A percentile compares a stretch with the other conserved stretches of the same genome.
Evolutionary conservation across 2,113 vertebrate genomes (phyloP).

Genomic region (Rousettus leschenaultii): DNA sequence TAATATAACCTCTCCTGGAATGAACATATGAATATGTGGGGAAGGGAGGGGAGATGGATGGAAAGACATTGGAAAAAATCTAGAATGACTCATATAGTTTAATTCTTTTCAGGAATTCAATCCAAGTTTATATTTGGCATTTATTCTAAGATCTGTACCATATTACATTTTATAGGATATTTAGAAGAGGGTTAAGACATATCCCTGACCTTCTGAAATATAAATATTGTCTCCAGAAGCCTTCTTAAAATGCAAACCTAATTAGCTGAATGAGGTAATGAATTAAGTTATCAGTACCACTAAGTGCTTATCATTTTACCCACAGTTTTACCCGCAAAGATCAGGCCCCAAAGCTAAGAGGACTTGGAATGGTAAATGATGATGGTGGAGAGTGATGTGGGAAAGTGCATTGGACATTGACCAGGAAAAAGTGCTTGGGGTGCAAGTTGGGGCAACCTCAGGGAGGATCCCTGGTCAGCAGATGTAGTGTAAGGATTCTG

Average conservation of each 20-base stretch:
- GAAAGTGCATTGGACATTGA: background rate
- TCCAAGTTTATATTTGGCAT: background rate
- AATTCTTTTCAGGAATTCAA: conserved; percentile 21
- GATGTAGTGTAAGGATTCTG: background rate
- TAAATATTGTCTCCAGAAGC: background rate
- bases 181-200: background rate
- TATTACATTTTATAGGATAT: background rate
- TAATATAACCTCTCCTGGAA: conserved; percentile 25
- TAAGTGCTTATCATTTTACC: background rate
- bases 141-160: background rate
- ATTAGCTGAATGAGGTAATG: background rate
- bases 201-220: background rate
- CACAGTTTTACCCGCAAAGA: background rate
- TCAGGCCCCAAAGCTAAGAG: background rate
- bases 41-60: background rate
- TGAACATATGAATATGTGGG: background rate
- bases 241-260: background rate
- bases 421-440: background rate
- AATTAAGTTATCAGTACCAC: background rate
- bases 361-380: background rate
- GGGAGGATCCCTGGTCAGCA: background rate
- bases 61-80: conserved; percentile 15
- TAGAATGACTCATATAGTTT: background rate
- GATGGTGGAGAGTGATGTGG: background rate
- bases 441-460: background rate